phyloP scores from a whole-genome alignment of 2,113 vertebrate genomes.

The Pipa parva region DNA sequence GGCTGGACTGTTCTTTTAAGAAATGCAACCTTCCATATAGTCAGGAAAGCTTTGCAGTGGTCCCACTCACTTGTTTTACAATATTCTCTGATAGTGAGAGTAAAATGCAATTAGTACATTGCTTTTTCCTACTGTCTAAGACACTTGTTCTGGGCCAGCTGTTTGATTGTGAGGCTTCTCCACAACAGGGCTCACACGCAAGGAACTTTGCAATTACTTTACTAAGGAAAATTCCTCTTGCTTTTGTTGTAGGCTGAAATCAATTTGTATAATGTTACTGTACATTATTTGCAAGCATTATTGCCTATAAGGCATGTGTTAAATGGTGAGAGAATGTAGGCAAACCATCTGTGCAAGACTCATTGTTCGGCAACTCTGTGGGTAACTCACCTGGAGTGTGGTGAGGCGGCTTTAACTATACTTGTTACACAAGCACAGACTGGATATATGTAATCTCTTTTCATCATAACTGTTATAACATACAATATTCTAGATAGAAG shows the following conservation, averaged over 20 bases:
- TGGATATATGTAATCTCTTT: background rate
- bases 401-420: conserved; percentile 40
- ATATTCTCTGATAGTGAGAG: conserved; percentile 18
- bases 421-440: conserved; percentile 32
- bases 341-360: conserved; percentile 39
- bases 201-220: conserved; percentile 45
- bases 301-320: conserved; percentile 46
- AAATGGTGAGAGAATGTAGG: conserved; percentile 45
- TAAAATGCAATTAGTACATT: conserved; percentile 51
- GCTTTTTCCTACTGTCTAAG: conserved; percentile 46
- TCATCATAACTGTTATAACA: background rate
- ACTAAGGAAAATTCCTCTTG: conserved; percentile 18
- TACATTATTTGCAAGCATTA: conserved; percentile 49
- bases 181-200: conserved; percentile 49
- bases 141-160: conserved; percentile 32
- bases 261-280: conserved; percentile 55
- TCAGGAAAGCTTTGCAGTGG: conserved; percentile 33
- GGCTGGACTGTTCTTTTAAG: conserved; percentile 36
- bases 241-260: conserved; percentile 40
- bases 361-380: conserved; percentile 43
- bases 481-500: background rate
- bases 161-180: conserved; percentile 52
- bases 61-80: conserved; percentile 30
- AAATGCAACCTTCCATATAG: conserved; percentile 38
- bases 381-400: conserved; percentile 49